Base-by-base conservation (phyloP, 2,113 vertebrate genomes). In the Hyperoodon ampullatus region DNA sequence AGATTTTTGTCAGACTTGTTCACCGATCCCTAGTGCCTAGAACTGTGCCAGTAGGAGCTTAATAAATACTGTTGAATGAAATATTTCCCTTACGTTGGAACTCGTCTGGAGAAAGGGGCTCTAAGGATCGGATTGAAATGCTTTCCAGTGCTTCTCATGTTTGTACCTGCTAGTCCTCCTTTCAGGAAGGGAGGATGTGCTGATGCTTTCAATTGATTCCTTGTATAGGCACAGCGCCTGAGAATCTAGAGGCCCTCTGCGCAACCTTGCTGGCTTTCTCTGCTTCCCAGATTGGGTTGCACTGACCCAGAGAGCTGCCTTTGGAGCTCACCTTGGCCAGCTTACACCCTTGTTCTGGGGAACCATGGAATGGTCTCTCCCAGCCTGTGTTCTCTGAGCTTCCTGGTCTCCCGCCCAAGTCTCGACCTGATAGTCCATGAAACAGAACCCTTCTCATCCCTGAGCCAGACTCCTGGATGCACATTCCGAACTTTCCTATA, bases 1-100 rank as follows among this genome's bases (percentile, higher is more conserved):
- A 47, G 72, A 53, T 74, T 93, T 97, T 35, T 44, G 35, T 87
- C 60, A 80, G 15, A 44, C 18, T 63, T 39, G 15, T 65, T 87
- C 87, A 42, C 6, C 13, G 24, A 53, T 71, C 19, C 60, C 60
- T 55, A 13, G 12, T 58, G 42, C 63, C 63, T 50, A 61, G 8
- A 89, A 47, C 0, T 47, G 47, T 39, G n/a, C 24, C 74, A 15
- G 42, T 1, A 58, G 81, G 90, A 58, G n/a, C 42, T 74, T 92
- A 26, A 60, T 33, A 78, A 9, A 60, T n/a, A 68, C 3, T 23
- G 11, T 24, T 61, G 66, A 68, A 26, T 78, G 90, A 65, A 94
- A 11, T 26, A 39, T n/a, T 85, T 78, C 16, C 55, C 65, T 28
- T n/a, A 26, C 39, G 24, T 24, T 82, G 78, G 60, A 82, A 77